These are phyloP conservation scores for Colostygia pectinataria DNA, from an alignment of 2,888 invertebrate species.

Conservation along the genomic window DNA sequence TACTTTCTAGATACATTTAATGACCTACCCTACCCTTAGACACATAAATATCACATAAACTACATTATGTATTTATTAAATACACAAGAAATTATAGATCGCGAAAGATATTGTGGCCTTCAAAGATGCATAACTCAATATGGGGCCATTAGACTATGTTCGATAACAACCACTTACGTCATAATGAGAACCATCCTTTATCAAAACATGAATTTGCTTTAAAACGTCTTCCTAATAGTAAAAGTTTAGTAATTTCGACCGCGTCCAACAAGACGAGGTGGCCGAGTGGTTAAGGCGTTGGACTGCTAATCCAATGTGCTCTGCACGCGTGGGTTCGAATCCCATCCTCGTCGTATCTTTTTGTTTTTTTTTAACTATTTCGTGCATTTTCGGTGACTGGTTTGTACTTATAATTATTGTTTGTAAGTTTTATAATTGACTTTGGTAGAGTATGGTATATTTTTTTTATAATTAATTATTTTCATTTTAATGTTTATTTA, in stretches of 20 bases:
- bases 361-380: conserved; percentile 33
- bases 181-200: conserved; percentile 13
- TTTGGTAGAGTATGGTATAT: too few relatives aligned
- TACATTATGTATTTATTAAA: too few relatives aligned
- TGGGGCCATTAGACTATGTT: conserved; percentile 9
- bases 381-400: neutral
- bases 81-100: too few relatives aligned
- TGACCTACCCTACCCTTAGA: too few relatives aligned
- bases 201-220: conserved; percentile 7
- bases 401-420: too few relatives aligned
- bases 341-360: conserved; percentile 87
- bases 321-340: conserved; percentile 93
- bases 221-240: conserved; percentile 2
- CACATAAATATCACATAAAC: too few relatives aligned
- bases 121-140: conserved; percentile 17
- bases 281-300: conserved; percentile 94
- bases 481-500: too few relatives aligned
- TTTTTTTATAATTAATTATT: too few relatives aligned
- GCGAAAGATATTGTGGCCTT: conserved; percentile 15
- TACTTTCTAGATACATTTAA: too few relatives aligned
- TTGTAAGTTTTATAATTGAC: too few relatives aligned
- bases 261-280: conserved; percentile 85
- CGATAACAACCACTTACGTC: conserved; percentile 21
- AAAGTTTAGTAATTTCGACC: conserved; percentile 41
- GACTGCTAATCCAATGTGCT: conserved; percentile 94